Base-by-base conservation (phyloP, 1,140 invertebrate species). In the Ceratina calcarata region DNA sequence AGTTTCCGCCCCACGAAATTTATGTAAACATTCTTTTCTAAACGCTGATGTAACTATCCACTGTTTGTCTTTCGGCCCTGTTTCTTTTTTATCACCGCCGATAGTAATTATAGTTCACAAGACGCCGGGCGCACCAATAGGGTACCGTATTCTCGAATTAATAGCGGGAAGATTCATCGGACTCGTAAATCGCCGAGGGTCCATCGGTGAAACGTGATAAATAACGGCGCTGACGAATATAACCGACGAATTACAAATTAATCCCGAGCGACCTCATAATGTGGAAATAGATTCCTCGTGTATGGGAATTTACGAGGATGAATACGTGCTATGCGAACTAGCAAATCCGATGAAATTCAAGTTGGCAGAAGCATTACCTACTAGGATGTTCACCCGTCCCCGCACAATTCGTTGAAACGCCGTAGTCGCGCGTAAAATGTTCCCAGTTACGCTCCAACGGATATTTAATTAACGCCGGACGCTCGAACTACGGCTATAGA, bases 251-350 rank as follows among this genome's bases (percentile, higher is more conserved):
- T 69, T 77, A 49, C 57, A 69, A 78, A 71, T 78, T 71, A 78
- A 71, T 78, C 68, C 68, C 51, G 27, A 45, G 37, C 68, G 76
- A 65, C 76, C 76, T 78, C 76, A 71, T 78, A 78, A 64, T 67
- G 76, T 64, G 68, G 58, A 78, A 78, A 78, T 78, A 78, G 76
- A 78, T 71, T 60, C 53, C 57, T 16, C 55, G 65, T 4, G 74
- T 27, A 49, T 18, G 74, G 27, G 53, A 78, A 78, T 78, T 78
- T 78, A 78, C 76, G 76, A 71, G 76, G 49, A 13, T 62, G 37
- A 53, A 49, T 78, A 70, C 15, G 27, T 4, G 37, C 37, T 45
- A 32, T 4, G 27, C 27, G 45, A 70, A 61, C 55, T 18, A 61
- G 66, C 66, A 22, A 24, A 49, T 71, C 27, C 49, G 51, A n/a